Conservation (phyloP, 37 sponge, comb jelly and placozoan species). For the Crambe crambe region DNA sequence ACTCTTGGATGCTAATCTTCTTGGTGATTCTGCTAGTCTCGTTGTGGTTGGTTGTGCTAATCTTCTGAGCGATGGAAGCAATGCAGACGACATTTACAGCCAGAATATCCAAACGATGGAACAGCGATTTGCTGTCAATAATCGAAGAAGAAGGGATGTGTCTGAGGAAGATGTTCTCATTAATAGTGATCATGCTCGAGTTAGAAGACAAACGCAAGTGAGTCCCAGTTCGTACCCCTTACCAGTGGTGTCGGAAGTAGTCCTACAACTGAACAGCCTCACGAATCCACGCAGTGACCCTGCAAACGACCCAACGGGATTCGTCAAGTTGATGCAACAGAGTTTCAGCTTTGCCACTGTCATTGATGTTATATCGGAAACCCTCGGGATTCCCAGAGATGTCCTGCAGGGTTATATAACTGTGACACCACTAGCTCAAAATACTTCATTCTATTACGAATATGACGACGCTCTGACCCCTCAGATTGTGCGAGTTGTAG, state of each 20-base stretch:
- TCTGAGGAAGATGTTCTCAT: background rate
- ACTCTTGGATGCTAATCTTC: slow-evolving; percentile 23
- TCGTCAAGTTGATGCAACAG: slow-evolving; percentile 3
- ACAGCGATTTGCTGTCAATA: background rate
- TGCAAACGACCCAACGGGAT: slow-evolving; percentile 4
- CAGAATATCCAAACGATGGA: slow-evolving; percentile 21
- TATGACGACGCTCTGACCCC: slow-evolving; percentile 69
- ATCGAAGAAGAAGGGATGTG: background rate
- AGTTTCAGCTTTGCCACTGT: slow-evolving; percentile 58
- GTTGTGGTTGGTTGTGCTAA: slow-evolving; percentile 78
- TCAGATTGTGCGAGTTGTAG: slow-evolving; percentile 49
- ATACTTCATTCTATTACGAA: slow-evolving; percentile 46
- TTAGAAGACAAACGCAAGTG: background rate
- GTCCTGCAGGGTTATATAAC: background rate
- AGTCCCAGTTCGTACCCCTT: background rate
- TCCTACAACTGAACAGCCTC: slow-evolving; percentile 30
- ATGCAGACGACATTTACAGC: slow-evolving; percentile 61
- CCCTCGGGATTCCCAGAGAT: slow-evolving; percentile 10
- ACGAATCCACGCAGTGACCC: slow-evolving; percentile 18
- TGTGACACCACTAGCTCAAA: background rate
- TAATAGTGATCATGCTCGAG: background rate
- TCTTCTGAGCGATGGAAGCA: slow-evolving; percentile 54
- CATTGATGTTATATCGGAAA: slow-evolving; percentile 35
- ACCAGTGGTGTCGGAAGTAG: slow-evolving; percentile 61
- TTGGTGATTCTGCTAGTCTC: slow-evolving; percentile 37